Evolutionary conservation across 2,888 invertebrate genomes (phyloP), one percentile per base, ranked within the genome.

Genomic region (Cepaea hortensis): DNA sequence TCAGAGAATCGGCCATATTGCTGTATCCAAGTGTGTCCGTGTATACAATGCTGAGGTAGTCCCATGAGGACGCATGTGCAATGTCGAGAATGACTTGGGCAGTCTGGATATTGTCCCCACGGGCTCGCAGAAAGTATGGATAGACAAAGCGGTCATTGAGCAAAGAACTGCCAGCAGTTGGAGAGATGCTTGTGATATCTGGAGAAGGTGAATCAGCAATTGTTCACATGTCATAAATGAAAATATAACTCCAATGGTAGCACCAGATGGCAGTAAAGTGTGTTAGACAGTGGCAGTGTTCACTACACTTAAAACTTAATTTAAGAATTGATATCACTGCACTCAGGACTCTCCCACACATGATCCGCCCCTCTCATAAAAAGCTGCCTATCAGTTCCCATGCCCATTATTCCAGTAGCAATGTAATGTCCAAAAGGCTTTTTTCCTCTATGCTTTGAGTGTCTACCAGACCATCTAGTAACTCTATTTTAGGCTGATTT

Each of bases 1-100:
- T 88, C 65, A 95, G 92, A 61, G 93, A 91, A 72, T 93, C 91
- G 35, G 91, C 90, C 4, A 93, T 92, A 46, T 91, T 91, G 15
- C 90, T 88, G 3, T 94, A 93, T 79, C 92, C 92, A 0, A 91
- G 90, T n/a, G 92, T 91, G 61, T 93, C 92, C 3, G 93, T 92
- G 90, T 94, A 92, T 15, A 94, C 91, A 1, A 93, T 90, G 18
- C 93, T 91, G 3, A 94, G 92, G 87, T 94, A 94, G 82, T 91
- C 91, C 94, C 94, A 94, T 55, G 90, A 90, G 88, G 93, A 48
- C 7, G 0, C 11, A 35, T 77, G 20, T 23, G 70, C 73, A 6
- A 87, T 76, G 23, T 81, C 48, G 6, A 87, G 46, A 46, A 87
- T 81, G 6, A 75, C 84, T 0, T 82, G 2, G 6, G 84, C 85